Evolutionary conservation across 2,888 invertebrate genomes (phyloP), one percentile per base, ranked within the genome.

Genomic region (Altica lythri): DNA sequence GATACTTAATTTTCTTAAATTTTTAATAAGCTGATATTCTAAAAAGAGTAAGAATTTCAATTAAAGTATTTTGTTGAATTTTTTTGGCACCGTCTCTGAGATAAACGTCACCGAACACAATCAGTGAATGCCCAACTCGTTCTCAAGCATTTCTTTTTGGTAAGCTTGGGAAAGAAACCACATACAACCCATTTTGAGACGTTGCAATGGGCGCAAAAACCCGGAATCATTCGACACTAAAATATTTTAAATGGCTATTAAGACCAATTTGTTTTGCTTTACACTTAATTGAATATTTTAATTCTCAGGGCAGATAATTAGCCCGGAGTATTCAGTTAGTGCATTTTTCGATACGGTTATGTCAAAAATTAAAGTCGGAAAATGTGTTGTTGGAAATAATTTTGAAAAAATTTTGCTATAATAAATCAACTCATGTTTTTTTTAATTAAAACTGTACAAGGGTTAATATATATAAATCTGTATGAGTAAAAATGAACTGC

Each of bases 241-340:
- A 61, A 63, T 61, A 64, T 64, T 61, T 64, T 64, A 64, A 64
- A 60, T 59, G 61, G 61, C 64, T 58, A 65, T 67, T 65, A 62
- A 54, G 53, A 57, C 60, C 63, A 62, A 67, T 67, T 66, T 66
- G 65, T 67, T 65, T 67, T 65, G 64, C 62, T 63, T 60, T 61
- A 62, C 61, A 63, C 62, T 63, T 65, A 67, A 67, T 65, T 65
- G 62, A 62, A 62, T 62, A 65, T 67, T 65, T 66, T 65, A 67
- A 67, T 64, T 63, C 62, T 52, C 60, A 57, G 49, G 56, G 55
- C 52, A 25, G 51, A 52, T 59, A 54, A 59, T 59, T 59, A 54
- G 43, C 38, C 46, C 46, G n/a, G 19, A 35, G 16, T 49, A 49
- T 56, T 49, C 22, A 40, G 44, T 34, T 44, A 30, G 18, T 32